Conservation (phyloP, 1,140 invertebrate genomes). For the Sycophila sp. region DNA sequence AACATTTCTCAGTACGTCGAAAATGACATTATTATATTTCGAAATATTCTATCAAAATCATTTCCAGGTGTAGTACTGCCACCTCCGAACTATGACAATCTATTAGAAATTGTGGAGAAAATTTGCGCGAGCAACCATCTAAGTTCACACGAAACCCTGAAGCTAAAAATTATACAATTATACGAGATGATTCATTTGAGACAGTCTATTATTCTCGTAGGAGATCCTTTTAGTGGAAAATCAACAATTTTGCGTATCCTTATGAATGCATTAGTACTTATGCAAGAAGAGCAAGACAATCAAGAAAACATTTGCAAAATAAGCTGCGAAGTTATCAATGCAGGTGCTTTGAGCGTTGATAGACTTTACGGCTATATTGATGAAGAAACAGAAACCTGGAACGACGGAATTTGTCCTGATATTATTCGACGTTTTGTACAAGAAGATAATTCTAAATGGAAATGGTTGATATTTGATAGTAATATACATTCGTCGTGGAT, state of each 20-base stretch:
- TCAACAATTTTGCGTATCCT: constrained; percentile 65
- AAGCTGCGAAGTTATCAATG: constrained; percentile 69
- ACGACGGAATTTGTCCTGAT: constrained; percentile 70
- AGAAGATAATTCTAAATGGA: constrained; percentile 56
- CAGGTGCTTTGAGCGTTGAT: constrained; percentile 71
- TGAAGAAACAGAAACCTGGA: constrained; percentile 72
- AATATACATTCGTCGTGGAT: constrained; percentile 75
- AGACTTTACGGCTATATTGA: constrained; percentile 74
- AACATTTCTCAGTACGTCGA: constrained; percentile 74
- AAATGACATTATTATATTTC: constrained; percentile 71
- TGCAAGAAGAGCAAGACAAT: constrained; percentile 45
- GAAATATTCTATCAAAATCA: constrained; percentile 73
- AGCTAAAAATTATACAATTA: constrained; percentile 72
- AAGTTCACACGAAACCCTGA: constrained; percentile 67
- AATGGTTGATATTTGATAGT: constrained; percentile 74
- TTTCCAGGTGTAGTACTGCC: constrained; percentile 71
- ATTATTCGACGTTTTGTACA: constrained; percentile 58
- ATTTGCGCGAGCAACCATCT: constrained; percentile 65
- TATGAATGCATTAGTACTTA: constrained; percentile 64
- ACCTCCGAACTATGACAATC: constrained; percentile 64
- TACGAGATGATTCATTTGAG: constrained; percentile 76
- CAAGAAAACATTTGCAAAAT: constrained; percentile 60
- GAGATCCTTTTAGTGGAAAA: constrained; percentile 70
- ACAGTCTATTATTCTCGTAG: constrained; percentile 67
- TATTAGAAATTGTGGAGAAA: constrained; percentile 55